Conservation (phyloP, 2,888 invertebrate genomes). For the Globia sparganii region DNA sequence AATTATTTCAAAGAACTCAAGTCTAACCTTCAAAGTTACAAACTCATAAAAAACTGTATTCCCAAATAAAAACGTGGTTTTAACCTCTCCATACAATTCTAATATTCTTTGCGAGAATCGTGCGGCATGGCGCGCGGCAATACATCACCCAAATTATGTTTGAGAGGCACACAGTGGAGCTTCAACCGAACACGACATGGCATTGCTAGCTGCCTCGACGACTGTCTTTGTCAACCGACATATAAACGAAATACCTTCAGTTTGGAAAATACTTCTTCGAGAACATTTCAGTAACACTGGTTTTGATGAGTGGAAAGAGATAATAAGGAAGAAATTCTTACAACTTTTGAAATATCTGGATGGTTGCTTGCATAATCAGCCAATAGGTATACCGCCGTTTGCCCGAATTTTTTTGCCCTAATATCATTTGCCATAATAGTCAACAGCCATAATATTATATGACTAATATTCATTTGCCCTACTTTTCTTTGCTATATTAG, state of each 20-base stretch:
- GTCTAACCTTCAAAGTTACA: not conserved
- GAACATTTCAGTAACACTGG: not conserved
- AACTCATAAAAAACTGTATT: not conserved
- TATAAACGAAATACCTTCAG: not conserved
- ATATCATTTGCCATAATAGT: no score
- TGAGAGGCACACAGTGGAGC: constrained; percentile 67
- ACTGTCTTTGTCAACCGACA: constrained; percentile 26
- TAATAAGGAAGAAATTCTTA: not conserved
- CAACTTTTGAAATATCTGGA: not conserved
- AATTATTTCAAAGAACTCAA: not conserved
- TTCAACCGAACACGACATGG: constrained; percentile 51
- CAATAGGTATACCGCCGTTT: no score
- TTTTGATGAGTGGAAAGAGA: not conserved
- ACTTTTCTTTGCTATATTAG: no score
- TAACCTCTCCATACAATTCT: constrained; percentile 59
- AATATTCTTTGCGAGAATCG: constrained; percentile 60
- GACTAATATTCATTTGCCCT: no score
- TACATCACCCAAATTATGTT: constrained; percentile 74
- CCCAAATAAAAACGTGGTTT: constrained; percentile 31
- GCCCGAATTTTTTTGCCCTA: no score
- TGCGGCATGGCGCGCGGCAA: constrained; percentile 60
- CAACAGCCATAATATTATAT: no score
- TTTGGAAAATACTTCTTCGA: constrained; percentile 1
- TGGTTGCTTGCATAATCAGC: no score
- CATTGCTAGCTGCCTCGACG: constrained; percentile 3